Evolutionary conservation across 1,140 invertebrate species (phyloP).

Genomic region (Littorina saxatilis): DNA sequence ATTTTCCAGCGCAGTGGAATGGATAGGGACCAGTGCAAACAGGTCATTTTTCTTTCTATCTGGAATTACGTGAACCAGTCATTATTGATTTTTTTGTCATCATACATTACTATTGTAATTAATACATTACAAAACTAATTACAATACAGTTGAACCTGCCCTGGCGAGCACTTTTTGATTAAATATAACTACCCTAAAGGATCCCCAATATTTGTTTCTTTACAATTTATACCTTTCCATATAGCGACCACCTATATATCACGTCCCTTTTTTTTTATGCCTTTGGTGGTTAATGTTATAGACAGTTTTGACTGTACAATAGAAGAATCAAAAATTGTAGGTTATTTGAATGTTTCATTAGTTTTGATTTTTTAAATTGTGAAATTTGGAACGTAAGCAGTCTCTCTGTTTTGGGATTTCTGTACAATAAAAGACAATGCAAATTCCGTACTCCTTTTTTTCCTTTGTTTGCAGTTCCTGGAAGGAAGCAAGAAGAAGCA

Average conservation of each 20-base stretch:
- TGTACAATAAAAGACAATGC: not conserved
- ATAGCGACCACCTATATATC: too few relatives aligned
- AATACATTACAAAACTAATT: not conserved
- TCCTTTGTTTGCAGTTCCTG: conserved; percentile 79
- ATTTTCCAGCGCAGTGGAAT: conserved; percentile 87
- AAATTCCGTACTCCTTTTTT: not conserved
- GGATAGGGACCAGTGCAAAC: conserved; percentile 82
- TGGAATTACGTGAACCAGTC: not conserved
- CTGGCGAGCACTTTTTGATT: too few relatives aligned
- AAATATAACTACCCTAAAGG: not conserved
- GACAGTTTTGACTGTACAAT: not conserved
- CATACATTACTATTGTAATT: not conserved
- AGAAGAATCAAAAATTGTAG: not conserved
- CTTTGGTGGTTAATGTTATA: not conserved
- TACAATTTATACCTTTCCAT: too few relatives aligned
- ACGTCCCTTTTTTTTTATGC: too few relatives aligned
- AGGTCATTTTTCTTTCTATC: conserved; percentile 69
- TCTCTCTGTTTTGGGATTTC: too few relatives aligned
- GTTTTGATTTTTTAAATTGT: not conserved
- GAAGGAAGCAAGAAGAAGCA: conserved; percentile 85
- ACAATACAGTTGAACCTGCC: too few relatives aligned
- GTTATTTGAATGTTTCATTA: not conserved
- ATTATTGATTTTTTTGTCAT: not conserved
- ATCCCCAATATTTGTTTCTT: too few relatives aligned
- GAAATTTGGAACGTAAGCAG: not conserved